Conservation (phyloP, 2,797 vertebrate genomes). For the Megalops cyprinoides region DNA sequence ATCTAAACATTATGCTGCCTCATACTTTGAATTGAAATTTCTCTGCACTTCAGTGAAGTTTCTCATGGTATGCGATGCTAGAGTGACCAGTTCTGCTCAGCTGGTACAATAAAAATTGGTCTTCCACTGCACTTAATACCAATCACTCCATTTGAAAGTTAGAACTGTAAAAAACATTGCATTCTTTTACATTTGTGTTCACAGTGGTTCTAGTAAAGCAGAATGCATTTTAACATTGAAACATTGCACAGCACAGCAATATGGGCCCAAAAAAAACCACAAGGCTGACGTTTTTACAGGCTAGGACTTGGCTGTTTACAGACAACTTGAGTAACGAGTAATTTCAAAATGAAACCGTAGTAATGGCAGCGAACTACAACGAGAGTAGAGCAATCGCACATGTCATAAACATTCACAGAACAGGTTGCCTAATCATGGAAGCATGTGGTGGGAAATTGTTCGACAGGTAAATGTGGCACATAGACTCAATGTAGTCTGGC, state of each 20-base stretch:
- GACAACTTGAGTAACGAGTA: not conserved
- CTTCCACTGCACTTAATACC: not conserved
- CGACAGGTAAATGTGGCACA: conserved; percentile 7
- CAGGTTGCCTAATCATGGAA: conserved; percentile 18
- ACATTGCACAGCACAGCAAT: not conserved
- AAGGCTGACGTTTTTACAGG: not conserved
- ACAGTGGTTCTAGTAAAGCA: conserved; percentile 10
- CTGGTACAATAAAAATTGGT: not conserved
- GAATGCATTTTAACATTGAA: not conserved
- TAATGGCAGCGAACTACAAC: conserved; percentile 6
- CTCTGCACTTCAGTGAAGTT: not conserved
- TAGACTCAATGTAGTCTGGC: not conserved
- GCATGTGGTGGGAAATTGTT: conserved; percentile 20
- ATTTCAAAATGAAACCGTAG: not conserved
- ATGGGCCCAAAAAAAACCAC: not conserved
- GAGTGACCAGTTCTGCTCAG: not conserved
- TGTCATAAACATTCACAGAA: not conserved
- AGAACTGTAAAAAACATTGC: not conserved
- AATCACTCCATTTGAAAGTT: not conserved
- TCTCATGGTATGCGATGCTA: not conserved
- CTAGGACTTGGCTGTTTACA: not conserved
- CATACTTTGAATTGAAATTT: not conserved
- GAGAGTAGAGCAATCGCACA: not conserved
- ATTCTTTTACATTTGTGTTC: conserved; percentile 13
- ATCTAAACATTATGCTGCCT: not conserved